These are phyloP conservation scores for Neoitamus cyanurus DNA, from an alignment of 2,888 invertebrate species.

Conservation along the genomic window DNA sequence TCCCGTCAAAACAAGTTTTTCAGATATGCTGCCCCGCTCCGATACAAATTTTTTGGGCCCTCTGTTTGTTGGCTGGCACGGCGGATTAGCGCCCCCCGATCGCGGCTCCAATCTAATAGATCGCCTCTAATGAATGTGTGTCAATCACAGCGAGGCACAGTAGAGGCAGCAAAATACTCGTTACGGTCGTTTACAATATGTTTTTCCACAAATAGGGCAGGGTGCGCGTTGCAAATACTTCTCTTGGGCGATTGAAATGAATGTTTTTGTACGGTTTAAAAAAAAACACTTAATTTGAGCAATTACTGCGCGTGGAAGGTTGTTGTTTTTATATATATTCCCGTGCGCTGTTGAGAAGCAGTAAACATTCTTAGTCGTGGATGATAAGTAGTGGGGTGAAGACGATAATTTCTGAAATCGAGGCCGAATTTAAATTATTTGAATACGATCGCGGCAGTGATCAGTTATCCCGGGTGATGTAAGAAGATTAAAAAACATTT, in stretches of 20 bases:
- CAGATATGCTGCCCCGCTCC: neutral
- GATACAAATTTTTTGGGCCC: constrained; percentile 8
- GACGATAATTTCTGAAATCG: constrained; percentile 35
- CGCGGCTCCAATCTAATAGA: neutral
- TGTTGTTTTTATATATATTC: constrained; percentile 18
- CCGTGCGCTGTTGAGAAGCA: neutral
- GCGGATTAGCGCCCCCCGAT: neutral
- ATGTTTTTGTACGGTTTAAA: neutral
- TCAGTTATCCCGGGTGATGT: constrained; percentile 20
- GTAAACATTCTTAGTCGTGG: constrained; percentile 11
- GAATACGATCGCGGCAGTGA: constrained; percentile 26
- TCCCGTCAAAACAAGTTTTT: constrained; percentile 43
- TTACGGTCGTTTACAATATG: neutral
- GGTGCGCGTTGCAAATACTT: neutral
- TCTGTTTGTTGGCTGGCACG: neutral
- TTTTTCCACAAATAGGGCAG: constrained; percentile 4
- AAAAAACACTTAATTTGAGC: neutral
- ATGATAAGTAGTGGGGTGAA: constrained; percentile 25
- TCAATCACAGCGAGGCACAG: constrained; percentile 1
- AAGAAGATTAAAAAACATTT: neutral
- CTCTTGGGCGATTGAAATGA: neutral
- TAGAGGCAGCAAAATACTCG: neutral
- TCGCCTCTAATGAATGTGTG: neutral
- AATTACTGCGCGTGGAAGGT: constrained; percentile 35
- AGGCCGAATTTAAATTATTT: constrained; percentile 30